Evolutionary conservation across 2,888 invertebrate genomes (phyloP), one percentile per base, ranked within the genome.

Genomic region (Microctonus aethiopoides): DNA sequence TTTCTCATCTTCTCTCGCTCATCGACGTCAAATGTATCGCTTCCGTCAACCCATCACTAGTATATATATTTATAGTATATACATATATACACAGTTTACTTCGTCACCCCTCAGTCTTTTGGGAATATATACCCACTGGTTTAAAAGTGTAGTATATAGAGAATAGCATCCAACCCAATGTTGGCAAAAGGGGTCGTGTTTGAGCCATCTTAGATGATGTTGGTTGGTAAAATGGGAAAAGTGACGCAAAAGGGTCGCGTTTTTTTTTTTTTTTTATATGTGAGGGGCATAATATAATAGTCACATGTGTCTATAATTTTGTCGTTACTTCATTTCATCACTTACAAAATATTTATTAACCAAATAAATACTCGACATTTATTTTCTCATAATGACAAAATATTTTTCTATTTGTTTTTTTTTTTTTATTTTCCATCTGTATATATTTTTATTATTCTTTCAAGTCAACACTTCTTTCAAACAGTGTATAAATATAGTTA

Each of bases 21-120:
- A 46, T 46, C 51, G 70, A 61, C 66, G 66, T 67, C 66, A 70
- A 70, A 70, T 70, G 66, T 70, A 70, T 70, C 66, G 61, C 26
- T 70, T 66, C 26, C 66, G 70, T 70, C 70, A 61, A 64, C 46
- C 62, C 61, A 70, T 70, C 62, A 61, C 39, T 29, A 51, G 61
- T 16, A 46, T 46, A 46, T 34, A 32, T 20, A 5, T 46, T 16
- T 16, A 46, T 46, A 16, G 29, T 29, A 46, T 46, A n/a, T 16
- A n/a, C 29, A n/a, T n/a, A n/a, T n/a, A n/a, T n/a, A n/a, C n/a
- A n/a, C n/a, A n/a, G n/a, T n/a, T n/a, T n/a, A n/a, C n/a, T n/a
- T 56, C 11, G 29, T 29, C 16, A 54, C 54, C 29, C 41, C 61
- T 13, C 29, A 46, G 61, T 54, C 62, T 70, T 62, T 54, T 16